Evolutionary conservation across 2,113 vertebrate species (phyloP).

Genomic region (Antechinus stuartii): DNA sequence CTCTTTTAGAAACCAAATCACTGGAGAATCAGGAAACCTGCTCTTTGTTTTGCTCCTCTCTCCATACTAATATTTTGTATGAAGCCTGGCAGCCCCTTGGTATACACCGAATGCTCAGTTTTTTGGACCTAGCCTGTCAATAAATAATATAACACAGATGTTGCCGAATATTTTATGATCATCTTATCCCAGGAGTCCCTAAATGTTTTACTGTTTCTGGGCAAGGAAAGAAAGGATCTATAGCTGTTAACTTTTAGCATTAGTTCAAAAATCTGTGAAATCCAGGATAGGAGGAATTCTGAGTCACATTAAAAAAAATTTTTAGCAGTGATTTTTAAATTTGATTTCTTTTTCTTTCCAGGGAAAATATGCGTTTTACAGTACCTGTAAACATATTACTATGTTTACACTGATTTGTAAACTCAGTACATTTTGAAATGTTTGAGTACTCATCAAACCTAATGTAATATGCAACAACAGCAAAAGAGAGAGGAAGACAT

Average conservation of each 20-base stretch:
- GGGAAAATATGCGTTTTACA: no score
- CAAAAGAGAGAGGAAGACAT: no score
- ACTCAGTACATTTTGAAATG: no score
- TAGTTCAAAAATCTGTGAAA: conserved; percentile 18
- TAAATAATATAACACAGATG: conserved; percentile 75
- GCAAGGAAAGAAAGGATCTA: conserved; percentile 47
- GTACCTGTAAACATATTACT: no score
- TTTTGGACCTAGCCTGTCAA: conserved; percentile 57
- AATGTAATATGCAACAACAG: no score
- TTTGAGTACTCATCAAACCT: no score
- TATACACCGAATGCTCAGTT: conserved; percentile 22
- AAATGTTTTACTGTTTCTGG: conserved; percentile 79
- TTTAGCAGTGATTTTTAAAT: no score
- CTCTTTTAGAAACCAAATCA: conserved; percentile 25
- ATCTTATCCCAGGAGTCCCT: conserved; percentile 66
- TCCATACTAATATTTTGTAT: neutral
- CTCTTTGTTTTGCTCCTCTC: neutral
- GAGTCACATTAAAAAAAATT: neutral
- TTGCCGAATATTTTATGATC: conserved; percentile 76
- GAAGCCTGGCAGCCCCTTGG: neutral
- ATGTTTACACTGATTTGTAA: no score
- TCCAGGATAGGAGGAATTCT: neutral
- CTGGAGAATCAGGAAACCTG: conserved; percentile 22
- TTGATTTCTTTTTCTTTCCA: no score
- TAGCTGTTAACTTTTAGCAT: conserved; percentile 34